These are phyloP conservation scores for Prinia subflava DNA, from an alignment of 2,113 vertebrate genomes.

Conservation along the genomic window DNA sequence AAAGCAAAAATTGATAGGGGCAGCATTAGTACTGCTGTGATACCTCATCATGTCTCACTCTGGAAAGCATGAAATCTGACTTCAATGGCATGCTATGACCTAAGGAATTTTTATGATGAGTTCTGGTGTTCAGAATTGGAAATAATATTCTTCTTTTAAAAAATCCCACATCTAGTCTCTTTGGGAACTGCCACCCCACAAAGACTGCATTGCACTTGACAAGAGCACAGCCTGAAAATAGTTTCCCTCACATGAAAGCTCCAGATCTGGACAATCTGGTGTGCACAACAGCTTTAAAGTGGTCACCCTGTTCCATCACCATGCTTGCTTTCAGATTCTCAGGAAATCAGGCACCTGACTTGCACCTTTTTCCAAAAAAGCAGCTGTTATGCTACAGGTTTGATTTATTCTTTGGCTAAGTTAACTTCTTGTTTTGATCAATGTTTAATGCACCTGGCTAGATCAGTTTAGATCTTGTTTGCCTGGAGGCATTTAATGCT, in stretches of 20 bases:
- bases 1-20: neutral
- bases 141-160: neutral
- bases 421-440: conserved; percentile 18
- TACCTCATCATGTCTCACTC: neutral
- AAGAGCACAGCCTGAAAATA: neutral
- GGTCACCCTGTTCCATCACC: neutral
- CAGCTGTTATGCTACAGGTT: neutral
- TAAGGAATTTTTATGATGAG: neutral
- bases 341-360: neutral
- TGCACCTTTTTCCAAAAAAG: neutral
- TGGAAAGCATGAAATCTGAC: neutral
- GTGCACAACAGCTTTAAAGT: neutral
- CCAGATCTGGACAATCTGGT: neutral
- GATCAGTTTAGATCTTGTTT: neutral
- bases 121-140: neutral
- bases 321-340: neutral
- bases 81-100: neutral
- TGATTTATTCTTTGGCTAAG: conserved; percentile 12
- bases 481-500: neutral
- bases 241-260: neutral
- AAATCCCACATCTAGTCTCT: neutral
- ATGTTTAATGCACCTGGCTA: conserved; percentile 32
- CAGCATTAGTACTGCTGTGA: neutral
- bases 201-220: neutral
- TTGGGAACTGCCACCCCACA: neutral